Evolutionary conservation across 2,797 vertebrate species (phyloP).

Genomic region (Ambastaia sidthimunki): DNA sequence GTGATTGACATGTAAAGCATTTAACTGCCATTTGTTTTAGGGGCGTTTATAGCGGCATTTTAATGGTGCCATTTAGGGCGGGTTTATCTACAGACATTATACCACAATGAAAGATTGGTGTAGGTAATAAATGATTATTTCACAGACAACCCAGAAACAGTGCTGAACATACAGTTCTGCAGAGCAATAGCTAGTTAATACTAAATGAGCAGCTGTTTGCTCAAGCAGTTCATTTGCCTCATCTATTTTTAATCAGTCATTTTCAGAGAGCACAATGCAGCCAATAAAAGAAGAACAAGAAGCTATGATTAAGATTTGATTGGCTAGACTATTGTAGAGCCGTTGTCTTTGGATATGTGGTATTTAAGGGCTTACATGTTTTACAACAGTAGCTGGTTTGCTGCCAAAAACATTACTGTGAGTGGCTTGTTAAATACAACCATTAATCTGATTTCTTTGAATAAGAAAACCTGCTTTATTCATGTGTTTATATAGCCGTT

Average conservation of each 20-base stretch:
- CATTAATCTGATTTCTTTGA: neutral
- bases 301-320: neutral
- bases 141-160: too few species aligned
- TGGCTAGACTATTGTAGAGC: too few species aligned
- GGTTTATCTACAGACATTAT: neutral
- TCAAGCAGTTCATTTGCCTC: neutral
- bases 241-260: neutral
- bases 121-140: too few species aligned
- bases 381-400: too few species aligned
- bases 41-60: too few species aligned
- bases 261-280: neutral
- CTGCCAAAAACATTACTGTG: too few species aligned
- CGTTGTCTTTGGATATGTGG: too few species aligned
- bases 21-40: neutral
- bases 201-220: neutral
- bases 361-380: too few species aligned
- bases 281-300: neutral
- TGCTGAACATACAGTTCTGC: too few species aligned
- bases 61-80: neutral
- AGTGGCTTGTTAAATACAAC: neutral
- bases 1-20: neutral
- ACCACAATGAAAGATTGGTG: neutral
- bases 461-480: neutral
- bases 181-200: too few species aligned
- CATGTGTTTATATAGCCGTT: neutral